Evolutionary conservation across 2,113 vertebrate species (phyloP).

Genomic region (Trochalopteron elliotii): DNA sequence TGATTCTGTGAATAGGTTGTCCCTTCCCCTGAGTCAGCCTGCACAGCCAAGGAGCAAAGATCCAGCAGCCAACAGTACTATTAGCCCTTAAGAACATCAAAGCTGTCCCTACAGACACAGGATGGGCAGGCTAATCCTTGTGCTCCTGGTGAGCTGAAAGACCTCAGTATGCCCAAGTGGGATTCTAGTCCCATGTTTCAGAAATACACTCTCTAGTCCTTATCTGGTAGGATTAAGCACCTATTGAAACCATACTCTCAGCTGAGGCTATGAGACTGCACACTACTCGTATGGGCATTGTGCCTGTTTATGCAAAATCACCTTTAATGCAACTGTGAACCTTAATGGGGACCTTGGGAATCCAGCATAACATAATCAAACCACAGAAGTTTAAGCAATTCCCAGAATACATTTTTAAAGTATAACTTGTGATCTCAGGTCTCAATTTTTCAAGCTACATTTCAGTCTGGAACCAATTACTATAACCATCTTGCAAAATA

Average conservation of each 20-base stretch:
- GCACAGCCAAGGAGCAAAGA: background rate
- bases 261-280: background rate
- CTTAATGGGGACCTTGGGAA: slow-evolving; percentile 29
- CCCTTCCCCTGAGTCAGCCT: background rate
- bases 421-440: background rate
- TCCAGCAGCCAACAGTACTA: background rate
- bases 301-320: background rate
- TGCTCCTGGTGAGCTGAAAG: background rate
- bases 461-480: background rate
- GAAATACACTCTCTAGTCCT: background rate
- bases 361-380: background rate
- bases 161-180: background rate
- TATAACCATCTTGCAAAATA: background rate
- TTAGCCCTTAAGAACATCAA: background rate
- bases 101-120: background rate
- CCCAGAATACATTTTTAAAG: background rate
- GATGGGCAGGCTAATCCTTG: background rate
- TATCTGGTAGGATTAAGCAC: background rate
- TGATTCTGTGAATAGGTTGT: background rate
- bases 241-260: background rate
- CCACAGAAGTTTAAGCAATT: background rate
- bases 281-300: background rate
- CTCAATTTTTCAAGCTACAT: background rate
- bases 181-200: background rate
- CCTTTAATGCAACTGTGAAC: background rate